Evolutionary conservation across 2,888 invertebrate species (phyloP).

Genomic region (Gasteruption jaculator): DNA sequence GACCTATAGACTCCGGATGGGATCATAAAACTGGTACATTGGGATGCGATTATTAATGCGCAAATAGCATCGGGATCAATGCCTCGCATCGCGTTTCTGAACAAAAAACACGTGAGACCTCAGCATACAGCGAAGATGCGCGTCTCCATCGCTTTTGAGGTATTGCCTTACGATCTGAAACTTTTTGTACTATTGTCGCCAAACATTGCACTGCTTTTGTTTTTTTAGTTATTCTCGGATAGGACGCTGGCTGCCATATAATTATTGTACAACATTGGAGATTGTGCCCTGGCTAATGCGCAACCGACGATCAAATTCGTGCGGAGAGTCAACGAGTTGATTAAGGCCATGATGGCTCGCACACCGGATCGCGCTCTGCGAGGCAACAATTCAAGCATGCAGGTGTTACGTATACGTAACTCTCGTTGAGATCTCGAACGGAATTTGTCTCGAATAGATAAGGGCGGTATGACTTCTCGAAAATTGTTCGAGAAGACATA

Average conservation of each 20-base stretch:
- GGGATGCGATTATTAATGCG: constrained; percentile 16
- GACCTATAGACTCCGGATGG: constrained; percentile 24
- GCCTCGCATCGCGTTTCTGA: constrained; percentile 19
- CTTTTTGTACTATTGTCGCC: too few relatives aligned
- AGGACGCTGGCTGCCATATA: constrained; percentile 21
- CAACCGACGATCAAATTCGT: constrained; percentile 19
- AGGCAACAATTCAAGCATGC: constrained; percentile 11
- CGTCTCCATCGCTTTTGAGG: constrained; percentile 19
- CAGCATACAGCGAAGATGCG: too few relatives aligned
- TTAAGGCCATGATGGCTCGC: constrained; percentile 23
- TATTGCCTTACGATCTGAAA: constrained; percentile 3
- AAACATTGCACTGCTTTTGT: neutral
- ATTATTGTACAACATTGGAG: constrained; percentile 9
- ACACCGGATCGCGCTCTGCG: constrained; percentile 18
- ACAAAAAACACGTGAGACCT: constrained; percentile 17
- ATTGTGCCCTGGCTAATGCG: constrained; percentile 16
- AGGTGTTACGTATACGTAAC: constrained; percentile 3
- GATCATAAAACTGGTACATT: constrained; percentile 19
- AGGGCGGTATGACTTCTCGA: too few relatives aligned
- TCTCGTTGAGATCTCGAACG: too few relatives aligned
- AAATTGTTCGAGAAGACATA: too few relatives aligned
- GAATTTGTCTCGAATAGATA: too few relatives aligned
- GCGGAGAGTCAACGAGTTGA: constrained; percentile 14
- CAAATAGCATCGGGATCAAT: constrained; percentile 13
- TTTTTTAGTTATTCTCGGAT: constrained; percentile 20